phyloP scores from a whole-genome alignment of 2,888 invertebrate genomes.

The Nudaria mundana region DNA sequence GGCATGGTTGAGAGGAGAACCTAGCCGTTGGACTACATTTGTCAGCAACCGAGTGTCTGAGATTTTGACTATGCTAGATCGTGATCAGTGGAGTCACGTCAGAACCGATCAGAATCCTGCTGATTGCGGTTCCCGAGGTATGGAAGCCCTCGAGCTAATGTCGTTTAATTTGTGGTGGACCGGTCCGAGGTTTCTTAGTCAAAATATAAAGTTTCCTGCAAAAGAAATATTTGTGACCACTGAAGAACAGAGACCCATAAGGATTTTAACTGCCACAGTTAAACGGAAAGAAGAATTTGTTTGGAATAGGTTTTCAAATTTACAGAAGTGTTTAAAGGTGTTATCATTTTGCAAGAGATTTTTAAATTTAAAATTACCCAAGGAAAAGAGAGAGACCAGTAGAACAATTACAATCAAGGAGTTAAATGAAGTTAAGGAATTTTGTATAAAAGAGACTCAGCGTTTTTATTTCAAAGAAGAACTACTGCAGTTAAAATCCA shows the following conservation, averaged over 20 bases:
- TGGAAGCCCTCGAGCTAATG: not conserved
- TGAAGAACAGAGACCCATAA: not conserved
- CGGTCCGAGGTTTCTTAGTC: not conserved
- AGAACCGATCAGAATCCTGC: not conserved
- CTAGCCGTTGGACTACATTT: conserved; percentile 21
- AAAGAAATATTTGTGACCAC: not conserved
- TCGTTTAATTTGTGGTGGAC: not conserved
- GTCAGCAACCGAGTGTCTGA: conserved; percentile 25
- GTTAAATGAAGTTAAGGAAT: not conserved
- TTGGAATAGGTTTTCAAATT: conserved; percentile 3
- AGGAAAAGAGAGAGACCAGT: not conserved
- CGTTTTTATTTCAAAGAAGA: not conserved
- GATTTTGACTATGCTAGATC: conserved; percentile 17
- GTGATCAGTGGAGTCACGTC: conserved; percentile 2
- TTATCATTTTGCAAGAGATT: conserved; percentile 2
- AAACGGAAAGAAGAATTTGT: not conserved
- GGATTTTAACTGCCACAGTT: not conserved
- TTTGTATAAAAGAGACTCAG: not conserved
- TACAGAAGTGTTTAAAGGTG: conserved; percentile 1
- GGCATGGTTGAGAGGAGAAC: conserved; percentile 20
- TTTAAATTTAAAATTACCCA: conserved; percentile 1
- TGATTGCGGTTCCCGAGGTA: not conserved
- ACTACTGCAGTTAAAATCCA: not conserved
- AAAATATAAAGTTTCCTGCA: not conserved
- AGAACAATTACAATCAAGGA: not conserved